Evolutionary conservation across 1,140 invertebrate genomes (phyloP).

Genomic region (Cherax destructor): DNA sequence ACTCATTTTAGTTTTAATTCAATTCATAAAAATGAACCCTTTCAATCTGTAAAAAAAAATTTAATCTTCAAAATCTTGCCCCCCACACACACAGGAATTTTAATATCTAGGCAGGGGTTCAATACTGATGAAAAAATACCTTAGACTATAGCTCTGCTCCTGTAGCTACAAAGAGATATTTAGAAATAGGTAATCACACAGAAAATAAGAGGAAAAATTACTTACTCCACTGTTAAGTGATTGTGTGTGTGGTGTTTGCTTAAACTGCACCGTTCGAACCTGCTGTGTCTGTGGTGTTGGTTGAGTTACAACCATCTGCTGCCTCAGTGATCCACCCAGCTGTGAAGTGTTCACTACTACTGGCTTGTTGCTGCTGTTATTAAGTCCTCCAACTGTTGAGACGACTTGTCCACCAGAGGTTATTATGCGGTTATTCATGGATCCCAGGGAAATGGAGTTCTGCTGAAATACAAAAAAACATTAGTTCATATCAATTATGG

Average conservation of each 20-base stretch:
- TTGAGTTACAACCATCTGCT: constrained; percentile 51
- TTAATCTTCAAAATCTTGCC: too few species aligned
- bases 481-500: too few species aligned
- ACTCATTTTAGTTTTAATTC: too few species aligned
- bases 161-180: too few species aligned
- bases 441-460: constrained; percentile 46
- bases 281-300: constrained; percentile 35
- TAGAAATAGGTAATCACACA: too few species aligned
- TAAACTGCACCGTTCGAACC: constrained; percentile 46
- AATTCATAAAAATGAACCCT: too few species aligned
- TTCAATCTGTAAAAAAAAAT: too few species aligned
- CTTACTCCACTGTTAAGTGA: constrained; percentile 61
- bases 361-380: constrained; percentile 33
- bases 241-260: constrained; percentile 41
- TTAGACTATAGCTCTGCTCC: too few species aligned
- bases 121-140: too few species aligned
- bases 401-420: constrained; percentile 57
- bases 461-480: neutral
- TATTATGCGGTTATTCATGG: constrained; percentile 54
- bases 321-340: constrained; percentile 33
- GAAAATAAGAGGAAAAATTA: neutral
- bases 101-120: too few species aligned
- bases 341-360: constrained; percentile 60
- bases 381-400: constrained; percentile 30
- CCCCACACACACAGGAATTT: too few species aligned